phyloP scores from a whole-genome alignment of 2,888 invertebrate species.

The Pheosia gnoma region DNA sequence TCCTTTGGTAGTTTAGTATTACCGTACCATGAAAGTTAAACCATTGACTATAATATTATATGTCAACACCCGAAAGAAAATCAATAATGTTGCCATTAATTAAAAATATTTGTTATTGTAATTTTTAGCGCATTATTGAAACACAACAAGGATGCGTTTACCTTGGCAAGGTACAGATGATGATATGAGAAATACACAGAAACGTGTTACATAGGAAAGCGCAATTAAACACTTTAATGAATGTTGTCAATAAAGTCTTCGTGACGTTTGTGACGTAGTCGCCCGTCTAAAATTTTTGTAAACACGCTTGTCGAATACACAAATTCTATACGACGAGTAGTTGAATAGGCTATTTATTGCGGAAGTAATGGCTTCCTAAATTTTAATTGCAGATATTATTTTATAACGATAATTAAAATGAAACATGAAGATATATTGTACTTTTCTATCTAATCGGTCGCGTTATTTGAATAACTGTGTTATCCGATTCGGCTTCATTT shows the following conservation, averaged over 20 bases:
- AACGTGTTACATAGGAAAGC: conserved; percentile 41
- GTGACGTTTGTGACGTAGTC: conserved; percentile 63
- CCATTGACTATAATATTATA: conserved; percentile 45
- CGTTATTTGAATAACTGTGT: conserved; percentile 59
- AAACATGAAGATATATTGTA: conserved; percentile 42
- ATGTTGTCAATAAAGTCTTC: conserved; percentile 51
- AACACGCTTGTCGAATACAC: conserved; percentile 84
- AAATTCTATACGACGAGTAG: conserved; percentile 73
- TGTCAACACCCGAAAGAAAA: conserved; percentile 61
- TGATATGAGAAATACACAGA: conserved; percentile 40
- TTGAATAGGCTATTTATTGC: conserved; percentile 82
- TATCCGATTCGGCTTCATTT: conserved; percentile 73
- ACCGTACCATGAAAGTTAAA: conserved; percentile 15
- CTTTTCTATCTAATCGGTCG: conserved; percentile 48
- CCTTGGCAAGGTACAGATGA: conserved; percentile 48
- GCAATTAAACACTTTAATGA: conserved; percentile 65
- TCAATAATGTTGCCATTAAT: conserved; percentile 76
- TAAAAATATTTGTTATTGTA: conserved; percentile 56
- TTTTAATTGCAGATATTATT: conserved; percentile 78
- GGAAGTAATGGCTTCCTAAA: conserved; percentile 85
- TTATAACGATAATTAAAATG: conserved; percentile 60
- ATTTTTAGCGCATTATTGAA: conserved; percentile 61
- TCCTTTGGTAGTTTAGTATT: too few species aligned
- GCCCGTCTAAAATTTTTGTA: conserved; percentile 81
- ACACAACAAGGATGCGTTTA: conserved; percentile 64